Evolutionary conservation across 1,140 invertebrate species (phyloP), one percentile per base, ranked within the genome.

Genomic region (Ips typographus): DNA sequence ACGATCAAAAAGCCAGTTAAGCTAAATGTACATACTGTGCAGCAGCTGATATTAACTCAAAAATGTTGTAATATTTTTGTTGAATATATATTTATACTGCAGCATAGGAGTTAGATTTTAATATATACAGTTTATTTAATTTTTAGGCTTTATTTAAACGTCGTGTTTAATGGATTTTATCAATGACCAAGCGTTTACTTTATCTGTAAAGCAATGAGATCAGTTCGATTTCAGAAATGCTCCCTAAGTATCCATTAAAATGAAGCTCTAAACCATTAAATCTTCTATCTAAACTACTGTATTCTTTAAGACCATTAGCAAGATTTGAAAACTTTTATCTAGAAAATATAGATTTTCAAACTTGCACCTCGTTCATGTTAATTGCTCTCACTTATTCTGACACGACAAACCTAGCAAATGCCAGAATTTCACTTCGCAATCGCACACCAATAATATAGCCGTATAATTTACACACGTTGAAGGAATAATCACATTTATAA

Each of bases 241-340:
- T 22, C 44, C 3, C 22, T 49, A 40, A 59, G 57, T 42, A 59
- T 37, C 8, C 7, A 59, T 59, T 59, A 59, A 43, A 37, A 5
- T 7, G 8, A 42, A 59, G 41, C 38, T 40, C 42, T n/a, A 37
- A 59, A 40, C n/a, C 57, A 40, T 42, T 59, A 59, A 59, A 56
- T 56, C 37, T 22, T 22, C 57, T 59, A 42, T 59, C 2, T 59
- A 59, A 40, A 59, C 53, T 59, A 37, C 41, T 59, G 8, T 40
- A 59, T 36, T 59, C 57, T 59, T 59, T 59, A 37, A 59, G n/a
- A 40, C 38, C 38, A 59, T 59, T 59, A 41, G 53, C 41, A 4
- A 56, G 38, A 59, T 40, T 59, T 39, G 8, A 59, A 42, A 59
- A 59, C 57, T 59, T 59, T 59, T 59, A 59, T 59, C 57, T 8